phyloP scores from a whole-genome alignment of 2,888 invertebrate genomes.

The Rhogogaster chlorosoma region DNA sequence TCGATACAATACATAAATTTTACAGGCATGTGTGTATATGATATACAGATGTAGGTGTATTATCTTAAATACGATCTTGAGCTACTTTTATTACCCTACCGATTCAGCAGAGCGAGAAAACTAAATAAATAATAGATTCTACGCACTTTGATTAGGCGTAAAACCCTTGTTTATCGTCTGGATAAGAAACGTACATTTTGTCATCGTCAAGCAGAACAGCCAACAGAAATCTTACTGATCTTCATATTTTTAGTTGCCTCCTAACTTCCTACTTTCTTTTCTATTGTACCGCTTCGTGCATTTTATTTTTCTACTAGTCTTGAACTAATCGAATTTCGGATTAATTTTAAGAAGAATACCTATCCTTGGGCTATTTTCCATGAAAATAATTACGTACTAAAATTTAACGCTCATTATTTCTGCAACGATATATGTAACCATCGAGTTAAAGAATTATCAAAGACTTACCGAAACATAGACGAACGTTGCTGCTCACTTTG shows the following conservation, averaged over 20 bases:
- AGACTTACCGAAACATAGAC: constrained; percentile 64
- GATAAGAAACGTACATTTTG: neutral
- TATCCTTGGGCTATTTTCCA: no score
- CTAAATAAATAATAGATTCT: neutral
- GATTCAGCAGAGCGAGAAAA: neutral
- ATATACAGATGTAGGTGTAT: no score
- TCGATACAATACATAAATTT: neutral
- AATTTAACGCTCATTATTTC: no score
- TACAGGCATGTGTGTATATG: no score
- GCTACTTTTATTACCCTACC: neutral
- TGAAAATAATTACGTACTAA: no score
- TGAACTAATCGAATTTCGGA: no score
- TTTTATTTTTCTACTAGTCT: no score
- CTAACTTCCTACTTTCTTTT: neutral
- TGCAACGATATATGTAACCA: neutral
- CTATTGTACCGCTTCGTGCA: no score
- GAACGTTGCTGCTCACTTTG: constrained; percentile 54
- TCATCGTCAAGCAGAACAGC: no score
- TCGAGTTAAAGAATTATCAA: neutral
- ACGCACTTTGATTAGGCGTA: neutral
- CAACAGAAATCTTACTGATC: neutral
- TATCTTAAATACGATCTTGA: neutral
- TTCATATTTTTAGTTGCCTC: neutral
- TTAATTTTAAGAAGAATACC: no score
- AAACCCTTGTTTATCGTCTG: neutral